Percentiles rank a stretch among this genome's conserved stretches.
phyloP scores from a whole-genome alignment of 2,888 invertebrate species.

The Gryllus longicercus region DNA sequence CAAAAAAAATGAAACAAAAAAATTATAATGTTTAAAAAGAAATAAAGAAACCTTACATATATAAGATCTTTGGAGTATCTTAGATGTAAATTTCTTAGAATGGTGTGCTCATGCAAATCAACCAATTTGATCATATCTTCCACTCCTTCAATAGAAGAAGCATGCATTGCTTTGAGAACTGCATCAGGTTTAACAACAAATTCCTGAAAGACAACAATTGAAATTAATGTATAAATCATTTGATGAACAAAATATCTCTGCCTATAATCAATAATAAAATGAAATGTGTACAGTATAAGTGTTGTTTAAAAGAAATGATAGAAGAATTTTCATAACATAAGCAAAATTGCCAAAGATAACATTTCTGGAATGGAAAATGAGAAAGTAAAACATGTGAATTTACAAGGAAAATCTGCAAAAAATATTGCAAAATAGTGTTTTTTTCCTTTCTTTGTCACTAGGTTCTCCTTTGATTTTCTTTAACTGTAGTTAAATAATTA shows the following conservation, averaged over 20 bases:
- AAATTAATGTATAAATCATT: neutral
- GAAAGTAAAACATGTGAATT: neutral
- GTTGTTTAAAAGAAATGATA: neutral
- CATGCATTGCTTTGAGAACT: slow-evolving; percentile 69
- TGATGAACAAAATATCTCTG: neutral
- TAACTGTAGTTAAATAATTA: too few species aligned
- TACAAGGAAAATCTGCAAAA: neutral
- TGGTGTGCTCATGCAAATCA: slow-evolving; percentile 91
- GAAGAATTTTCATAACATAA: too few species aligned
- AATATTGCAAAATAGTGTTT: too few species aligned
- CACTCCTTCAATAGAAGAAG: slow-evolving; percentile 74
- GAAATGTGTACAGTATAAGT: neutral
- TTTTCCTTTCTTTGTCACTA: too few species aligned
- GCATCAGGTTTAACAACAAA: slow-evolving; percentile 50
- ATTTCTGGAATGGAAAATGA: too few species aligned
- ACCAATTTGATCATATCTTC: slow-evolving; percentile 96
- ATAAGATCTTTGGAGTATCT: slow-evolving; percentile 84
- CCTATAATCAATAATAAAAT: neutral
- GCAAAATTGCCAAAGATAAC: too few species aligned
- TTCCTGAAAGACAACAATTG: slow-evolving; percentile 34
- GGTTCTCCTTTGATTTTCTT: too few species aligned
- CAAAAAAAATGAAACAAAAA: neutral
- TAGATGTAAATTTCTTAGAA: slow-evolving; percentile 83
- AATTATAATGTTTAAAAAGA: neutral
- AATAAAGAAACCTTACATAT: slow-evolving; percentile 68